A percentile compares a stretch with the other conserved stretches of the same genome.
phyloP scores from a whole-genome alignment of 2,113 vertebrate genomes.

The Nymphicus hollandicus region DNA sequence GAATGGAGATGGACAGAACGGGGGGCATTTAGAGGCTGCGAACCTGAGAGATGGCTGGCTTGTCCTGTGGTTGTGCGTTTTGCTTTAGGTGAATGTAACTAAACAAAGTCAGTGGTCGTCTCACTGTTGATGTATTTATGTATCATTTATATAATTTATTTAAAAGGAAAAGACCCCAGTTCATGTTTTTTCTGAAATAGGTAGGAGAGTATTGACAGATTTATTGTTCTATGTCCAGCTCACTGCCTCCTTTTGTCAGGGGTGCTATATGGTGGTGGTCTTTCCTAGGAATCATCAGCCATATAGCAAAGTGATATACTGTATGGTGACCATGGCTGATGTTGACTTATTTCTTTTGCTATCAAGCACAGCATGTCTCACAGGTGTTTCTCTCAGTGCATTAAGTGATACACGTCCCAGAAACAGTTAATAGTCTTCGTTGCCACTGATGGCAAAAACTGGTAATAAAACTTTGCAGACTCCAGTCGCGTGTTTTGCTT shows the following conservation, averaged over 20 bases:
- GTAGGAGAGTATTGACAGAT: not conserved
- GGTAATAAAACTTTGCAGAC: not conserved
- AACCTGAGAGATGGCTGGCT: fast-evolving
- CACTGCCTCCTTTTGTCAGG: not conserved
- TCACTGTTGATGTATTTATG: not conserved
- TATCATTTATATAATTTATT: not conserved
- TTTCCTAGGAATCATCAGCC: not conserved
- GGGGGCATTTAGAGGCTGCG: fast-evolving
- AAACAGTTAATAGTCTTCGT: not conserved
- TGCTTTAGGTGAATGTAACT: not conserved
- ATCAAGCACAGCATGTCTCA: fast-evolving
- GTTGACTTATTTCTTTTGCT: fast-evolving
- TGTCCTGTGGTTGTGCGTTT: not conserved
- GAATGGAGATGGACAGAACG: fast-evolving
- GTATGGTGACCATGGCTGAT: not conserved
- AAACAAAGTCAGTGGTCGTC: not conserved
- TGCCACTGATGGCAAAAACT: not conserved
- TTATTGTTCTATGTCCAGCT: fast-evolving
- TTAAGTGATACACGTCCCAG: no score
- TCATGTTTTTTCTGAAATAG: not conserved
- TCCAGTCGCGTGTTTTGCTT: fast-evolving
- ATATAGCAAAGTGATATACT: fast-evolving
- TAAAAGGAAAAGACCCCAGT: not conserved
- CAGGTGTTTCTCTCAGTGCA: fast-evolving
- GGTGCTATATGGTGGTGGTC: not conserved